A percentile compares a stretch with the other conserved stretches of the same genome.
phyloP scores from a whole-genome alignment of 1,140 invertebrate genomes.

The Caligus rogercresseyi region DNA sequence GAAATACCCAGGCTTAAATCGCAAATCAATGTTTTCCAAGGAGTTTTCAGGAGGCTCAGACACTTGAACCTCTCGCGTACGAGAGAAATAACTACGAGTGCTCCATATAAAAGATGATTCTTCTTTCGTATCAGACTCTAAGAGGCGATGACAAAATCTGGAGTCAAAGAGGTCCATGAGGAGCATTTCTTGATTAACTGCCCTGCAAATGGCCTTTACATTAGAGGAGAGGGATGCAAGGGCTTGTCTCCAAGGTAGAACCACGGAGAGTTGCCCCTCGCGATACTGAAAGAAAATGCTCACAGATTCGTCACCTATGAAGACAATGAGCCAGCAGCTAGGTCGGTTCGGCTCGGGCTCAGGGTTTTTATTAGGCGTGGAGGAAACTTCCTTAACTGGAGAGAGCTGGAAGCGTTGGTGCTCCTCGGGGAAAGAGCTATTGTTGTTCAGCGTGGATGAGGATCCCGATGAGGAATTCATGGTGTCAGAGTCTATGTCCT shows the following conservation, averaged over 20 bases:
- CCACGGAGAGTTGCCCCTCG: constrained; percentile 26
- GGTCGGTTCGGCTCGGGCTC: constrained; percentile 34
- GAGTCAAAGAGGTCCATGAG: constrained; percentile 50
- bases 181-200: constrained; percentile 52
- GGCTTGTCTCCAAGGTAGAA: constrained; percentile 24
- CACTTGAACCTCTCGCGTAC: not conserved
- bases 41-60: constrained; percentile 24
- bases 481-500: not conserved
- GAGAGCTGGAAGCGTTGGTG: not conserved
- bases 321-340: constrained; percentile 52
- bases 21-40: constrained; percentile 31
- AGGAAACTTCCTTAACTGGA: not conserved
- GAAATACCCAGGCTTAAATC: constrained; percentile 46
- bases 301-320: constrained; percentile 40
- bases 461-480: not conserved
- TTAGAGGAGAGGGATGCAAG: constrained; percentile 30
- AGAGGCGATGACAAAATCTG: constrained; percentile 44
- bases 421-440: not conserved
- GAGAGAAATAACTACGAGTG: not conserved
- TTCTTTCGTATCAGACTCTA: constrained; percentile 47
- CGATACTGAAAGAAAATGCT: constrained; percentile 48
- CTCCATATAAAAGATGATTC: constrained; percentile 26
- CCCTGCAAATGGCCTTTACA: constrained; percentile 41
- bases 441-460: not conserved
- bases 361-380: not conserved